A percentile compares a stretch with the other conserved stretches of the same genome.
Evolutionary conservation across 2,113 vertebrate species (phyloP).

Genomic region (Trachemys scripta): DNA sequence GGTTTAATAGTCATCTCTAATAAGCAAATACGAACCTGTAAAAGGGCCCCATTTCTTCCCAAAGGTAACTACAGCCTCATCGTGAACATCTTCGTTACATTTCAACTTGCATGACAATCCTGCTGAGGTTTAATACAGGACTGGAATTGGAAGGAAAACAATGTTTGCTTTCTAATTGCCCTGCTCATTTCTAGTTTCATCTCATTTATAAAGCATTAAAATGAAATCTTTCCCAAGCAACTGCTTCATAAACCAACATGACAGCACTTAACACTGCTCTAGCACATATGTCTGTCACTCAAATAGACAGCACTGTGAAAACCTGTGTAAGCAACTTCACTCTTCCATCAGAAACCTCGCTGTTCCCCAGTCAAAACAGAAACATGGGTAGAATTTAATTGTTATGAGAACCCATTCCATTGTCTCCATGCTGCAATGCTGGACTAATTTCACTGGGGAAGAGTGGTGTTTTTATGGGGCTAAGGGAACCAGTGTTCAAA

Average conservation of each 20-base stretch:
- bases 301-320: slow-evolving; percentile 33
- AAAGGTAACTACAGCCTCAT: background rate
- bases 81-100: background rate
- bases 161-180: slow-evolving; percentile 14
- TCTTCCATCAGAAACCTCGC: slow-evolving; percentile 25
- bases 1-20: background rate
- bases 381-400: slow-evolving; percentile 24
- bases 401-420: background rate
- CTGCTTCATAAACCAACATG: background rate
- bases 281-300: slow-evolving; percentile 35
- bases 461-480: background rate
- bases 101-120: background rate
- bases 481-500: background rate
- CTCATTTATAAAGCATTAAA: slow-evolving; percentile 17
- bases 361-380: slow-evolving; percentile 16
- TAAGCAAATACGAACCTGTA: background rate
- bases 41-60: background rate
- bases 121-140: background rate
- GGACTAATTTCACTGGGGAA: background rate
- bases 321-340: background rate
- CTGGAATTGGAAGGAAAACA: background rate
- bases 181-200: background rate
- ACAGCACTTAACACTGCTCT: background rate
- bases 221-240: background rate
- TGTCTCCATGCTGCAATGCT: background rate